Conservation (phyloP, 2,113 vertebrate genomes). For the Pipra filicauda region DNA sequence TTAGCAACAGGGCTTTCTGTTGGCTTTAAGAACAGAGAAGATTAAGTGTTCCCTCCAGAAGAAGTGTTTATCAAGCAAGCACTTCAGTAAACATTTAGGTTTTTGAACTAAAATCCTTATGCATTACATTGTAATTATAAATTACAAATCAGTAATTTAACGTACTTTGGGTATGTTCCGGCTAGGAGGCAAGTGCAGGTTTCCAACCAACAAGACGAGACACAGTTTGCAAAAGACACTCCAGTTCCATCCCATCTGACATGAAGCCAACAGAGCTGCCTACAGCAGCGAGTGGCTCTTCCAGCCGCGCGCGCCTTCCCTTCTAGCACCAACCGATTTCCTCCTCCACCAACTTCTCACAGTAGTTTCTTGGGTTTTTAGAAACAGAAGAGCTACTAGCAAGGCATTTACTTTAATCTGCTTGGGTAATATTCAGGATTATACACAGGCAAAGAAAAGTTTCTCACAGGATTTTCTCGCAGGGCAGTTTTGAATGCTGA, state of each 20-base stretch:
- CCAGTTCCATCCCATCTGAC: not conserved
- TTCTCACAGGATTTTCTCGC: not conserved
- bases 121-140: too few relatives aligned
- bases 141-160: not conserved
- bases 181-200: not conserved
- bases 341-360: not conserved
- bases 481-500: not conserved
- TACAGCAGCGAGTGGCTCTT: accelerated
- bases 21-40: not conserved
- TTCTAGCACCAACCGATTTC: not conserved
- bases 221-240: not conserved
- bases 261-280: accelerated
- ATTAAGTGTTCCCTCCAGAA: not conserved
- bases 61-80: not conserved
- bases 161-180: accelerated
- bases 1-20: not conserved
- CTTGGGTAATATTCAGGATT: not conserved
- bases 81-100: not conserved
- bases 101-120: not conserved
- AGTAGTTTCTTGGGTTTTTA: not conserved
- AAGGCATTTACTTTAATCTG: not conserved
- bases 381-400: not conserved
- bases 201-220: not conserved
- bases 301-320: accelerated
- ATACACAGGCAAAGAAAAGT: not conserved